These are phyloP conservation scores for Lophius piscatorius DNA, from an alignment of 2,113 vertebrate genomes.

Conservation along the genomic window DNA sequence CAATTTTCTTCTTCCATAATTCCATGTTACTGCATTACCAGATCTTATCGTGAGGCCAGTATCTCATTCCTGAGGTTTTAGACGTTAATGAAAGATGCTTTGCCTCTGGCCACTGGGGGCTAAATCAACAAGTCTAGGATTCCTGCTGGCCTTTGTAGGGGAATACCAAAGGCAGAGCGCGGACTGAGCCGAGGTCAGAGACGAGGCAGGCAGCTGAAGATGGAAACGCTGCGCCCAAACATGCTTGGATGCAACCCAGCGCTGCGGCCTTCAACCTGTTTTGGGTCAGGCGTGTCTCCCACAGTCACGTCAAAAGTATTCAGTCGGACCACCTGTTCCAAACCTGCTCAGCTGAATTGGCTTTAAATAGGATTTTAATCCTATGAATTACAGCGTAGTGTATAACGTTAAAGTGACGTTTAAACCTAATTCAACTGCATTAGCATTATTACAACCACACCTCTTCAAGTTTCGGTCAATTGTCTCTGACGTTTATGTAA, in stretches of 20 bases:
- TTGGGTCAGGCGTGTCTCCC: background rate
- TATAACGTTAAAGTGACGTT: too few species aligned
- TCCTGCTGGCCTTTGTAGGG: conserved; percentile 76
- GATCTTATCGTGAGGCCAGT: conserved; percentile 80
- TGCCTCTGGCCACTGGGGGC: conserved; percentile 72
- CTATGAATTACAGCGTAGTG: too few species aligned
- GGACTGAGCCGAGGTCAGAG: conserved; percentile 61
- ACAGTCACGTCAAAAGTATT: background rate
- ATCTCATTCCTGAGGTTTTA: conserved; percentile 84
- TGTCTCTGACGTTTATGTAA: too few species aligned
- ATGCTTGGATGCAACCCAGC: conserved; percentile 27
- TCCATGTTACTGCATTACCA: conserved; percentile 84
- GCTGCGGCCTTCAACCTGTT: conserved; percentile 1
- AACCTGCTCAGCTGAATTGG: too few species aligned
- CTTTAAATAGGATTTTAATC: too few species aligned
- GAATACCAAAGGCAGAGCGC: conserved; percentile 68
- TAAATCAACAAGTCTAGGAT: conserved; percentile 78
- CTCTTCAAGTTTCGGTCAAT: too few species aligned
- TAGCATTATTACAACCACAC: too few species aligned
- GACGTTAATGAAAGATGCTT: conserved; percentile 85
- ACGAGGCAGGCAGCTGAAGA: conserved; percentile 53
- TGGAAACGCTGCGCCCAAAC: conserved; percentile 48
- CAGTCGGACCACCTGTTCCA: conserved; percentile 7
- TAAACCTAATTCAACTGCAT: too few species aligned
- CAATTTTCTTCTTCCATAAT: conserved; percentile 84